A percentile compares a stretch with the other conserved stretches of the same genome.
Conservation (phyloP, 2,888 invertebrate species). For the Cyrtodaria siliqua region DNA sequence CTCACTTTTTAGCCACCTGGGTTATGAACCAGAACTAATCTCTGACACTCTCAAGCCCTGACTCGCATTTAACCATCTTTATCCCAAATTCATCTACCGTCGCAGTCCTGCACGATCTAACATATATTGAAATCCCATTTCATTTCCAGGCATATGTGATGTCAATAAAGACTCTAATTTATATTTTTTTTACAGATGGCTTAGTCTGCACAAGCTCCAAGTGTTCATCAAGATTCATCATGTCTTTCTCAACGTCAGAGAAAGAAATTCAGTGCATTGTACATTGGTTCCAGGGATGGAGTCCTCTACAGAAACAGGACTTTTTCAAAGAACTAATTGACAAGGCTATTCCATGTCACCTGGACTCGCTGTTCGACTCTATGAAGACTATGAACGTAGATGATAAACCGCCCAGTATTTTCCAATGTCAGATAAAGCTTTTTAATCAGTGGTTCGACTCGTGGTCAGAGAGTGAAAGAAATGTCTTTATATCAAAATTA, state of each 20-base stretch:
- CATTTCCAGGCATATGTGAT: too few species aligned
- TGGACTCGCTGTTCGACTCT: constrained; percentile 80
- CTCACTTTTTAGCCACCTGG: too few species aligned
- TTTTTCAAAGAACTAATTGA: constrained; percentile 81
- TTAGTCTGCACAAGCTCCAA: too few species aligned
- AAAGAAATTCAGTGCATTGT: constrained; percentile 80
- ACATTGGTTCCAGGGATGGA: constrained; percentile 83
- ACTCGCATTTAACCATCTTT: too few species aligned
- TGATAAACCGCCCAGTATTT: constrained; percentile 85
- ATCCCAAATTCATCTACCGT: too few species aligned
- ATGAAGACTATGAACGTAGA: constrained; percentile 76
- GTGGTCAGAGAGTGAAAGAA: constrained; percentile 84
- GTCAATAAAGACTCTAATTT: too few species aligned
- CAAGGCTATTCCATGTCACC: constrained; percentile 79
- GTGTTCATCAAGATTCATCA: too few species aligned
- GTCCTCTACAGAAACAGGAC: constrained; percentile 77
- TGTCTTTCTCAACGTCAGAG: constrained; percentile 71
- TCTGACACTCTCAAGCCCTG: too few species aligned
- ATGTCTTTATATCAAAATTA: constrained; percentile 81
- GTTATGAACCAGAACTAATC: too few species aligned
- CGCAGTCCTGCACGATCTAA: too few species aligned
- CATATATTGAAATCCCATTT: too few species aligned
- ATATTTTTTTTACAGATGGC: too few species aligned
- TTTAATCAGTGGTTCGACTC: constrained; percentile 85
- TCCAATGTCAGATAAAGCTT: constrained; percentile 86